phyloP scores from a whole-genome alignment of 2,113 vertebrate species.

The Pelmatolapia mariae region DNA sequence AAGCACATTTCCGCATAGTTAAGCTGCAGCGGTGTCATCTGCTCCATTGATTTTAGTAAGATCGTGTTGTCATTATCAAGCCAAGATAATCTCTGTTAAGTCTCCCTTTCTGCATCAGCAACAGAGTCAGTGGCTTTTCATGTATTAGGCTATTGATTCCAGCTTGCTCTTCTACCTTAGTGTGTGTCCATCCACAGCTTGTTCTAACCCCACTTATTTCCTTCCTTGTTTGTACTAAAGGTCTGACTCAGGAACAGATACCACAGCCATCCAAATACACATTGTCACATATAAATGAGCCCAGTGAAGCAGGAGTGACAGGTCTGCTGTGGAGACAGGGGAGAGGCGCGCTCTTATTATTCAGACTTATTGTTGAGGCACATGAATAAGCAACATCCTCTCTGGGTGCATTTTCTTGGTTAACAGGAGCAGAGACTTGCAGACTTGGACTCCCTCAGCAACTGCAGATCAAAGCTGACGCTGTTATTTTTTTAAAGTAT shows the following conservation, averaged over 20 bases:
- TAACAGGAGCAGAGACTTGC: neutral
- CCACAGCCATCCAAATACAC: neutral
- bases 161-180: neutral
- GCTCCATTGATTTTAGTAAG: conserved; percentile 43
- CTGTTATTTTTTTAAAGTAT: neutral
- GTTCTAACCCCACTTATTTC: neutral
- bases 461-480: neutral
- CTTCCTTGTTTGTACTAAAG: neutral
- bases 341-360: neutral
- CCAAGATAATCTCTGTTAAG: conserved; percentile 35
- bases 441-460: neutral
- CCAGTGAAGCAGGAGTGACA: neutral
- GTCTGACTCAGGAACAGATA: neutral
- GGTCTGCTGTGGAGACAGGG: neutral
- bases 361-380: neutral
- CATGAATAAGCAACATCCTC: neutral
- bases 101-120: conserved; percentile 11
- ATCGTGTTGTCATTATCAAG: conserved; percentile 49
- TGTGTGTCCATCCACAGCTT: neutral
- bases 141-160: conserved; percentile 12
- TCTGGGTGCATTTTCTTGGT: neutral
- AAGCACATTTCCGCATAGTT: conserved; percentile 36
- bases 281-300: neutral
- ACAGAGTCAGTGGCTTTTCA: neutral
- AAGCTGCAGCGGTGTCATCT: conserved; percentile 26